Conservation (phyloP, 2,797 vertebrate species). For the Micrastur ruficollis region DNA sequence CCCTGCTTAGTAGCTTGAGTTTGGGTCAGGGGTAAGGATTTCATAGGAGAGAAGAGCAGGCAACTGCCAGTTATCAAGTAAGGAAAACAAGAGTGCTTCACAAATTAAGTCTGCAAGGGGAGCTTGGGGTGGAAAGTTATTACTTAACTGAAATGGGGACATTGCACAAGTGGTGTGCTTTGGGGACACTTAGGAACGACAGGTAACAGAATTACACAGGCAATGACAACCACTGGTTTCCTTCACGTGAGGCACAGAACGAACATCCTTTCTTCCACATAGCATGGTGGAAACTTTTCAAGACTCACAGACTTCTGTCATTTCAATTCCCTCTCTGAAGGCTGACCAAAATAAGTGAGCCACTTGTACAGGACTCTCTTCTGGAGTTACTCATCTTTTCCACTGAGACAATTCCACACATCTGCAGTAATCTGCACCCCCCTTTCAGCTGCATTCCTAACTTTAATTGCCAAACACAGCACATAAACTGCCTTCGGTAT, state of each 20-base stretch:
- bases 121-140: background rate
- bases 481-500: background rate
- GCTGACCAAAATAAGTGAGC: background rate
- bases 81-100: background rate
- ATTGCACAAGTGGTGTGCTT: background rate
- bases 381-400: conserved; percentile 15
- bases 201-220: background rate
- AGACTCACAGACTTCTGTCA: background rate
- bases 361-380: background rate
- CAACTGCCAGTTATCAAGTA: background rate
- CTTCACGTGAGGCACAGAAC: background rate
- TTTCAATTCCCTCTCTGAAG: background rate
- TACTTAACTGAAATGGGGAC: background rate
- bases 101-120: background rate
- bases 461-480: conserved; percentile 12
- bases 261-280: background rate
- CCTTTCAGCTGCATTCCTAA: background rate
- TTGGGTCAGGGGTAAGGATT: background rate
- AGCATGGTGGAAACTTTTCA: background rate
- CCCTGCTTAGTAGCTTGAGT: background rate
- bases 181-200: background rate
- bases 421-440: background rate
- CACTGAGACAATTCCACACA: background rate
- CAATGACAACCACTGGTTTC: background rate
- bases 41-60: background rate